Conservation (phyloP, 1,140 invertebrate species). For the Danaus plexippus region DNA sequence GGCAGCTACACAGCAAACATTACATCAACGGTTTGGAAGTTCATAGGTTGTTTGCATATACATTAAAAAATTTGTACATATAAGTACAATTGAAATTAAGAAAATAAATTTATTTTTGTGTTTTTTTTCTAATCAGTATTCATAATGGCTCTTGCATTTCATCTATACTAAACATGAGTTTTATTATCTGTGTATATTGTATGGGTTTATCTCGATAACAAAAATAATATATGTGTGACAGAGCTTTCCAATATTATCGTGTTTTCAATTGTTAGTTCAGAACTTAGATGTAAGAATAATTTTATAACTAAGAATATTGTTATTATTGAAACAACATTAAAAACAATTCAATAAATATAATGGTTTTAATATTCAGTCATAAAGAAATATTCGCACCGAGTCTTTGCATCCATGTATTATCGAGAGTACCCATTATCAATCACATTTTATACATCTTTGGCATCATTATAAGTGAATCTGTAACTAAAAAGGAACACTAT, state of each 20-base stretch:
- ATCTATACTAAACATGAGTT: constrained; percentile 1
- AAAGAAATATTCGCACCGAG: too few species aligned
- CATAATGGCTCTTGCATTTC: neutral
- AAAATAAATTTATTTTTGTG: constrained; percentile 7
- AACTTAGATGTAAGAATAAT: too few species aligned
- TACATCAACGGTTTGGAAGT: constrained; percentile 60
- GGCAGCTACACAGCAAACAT: constrained; percentile 46
- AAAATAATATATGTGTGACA: too few species aligned
- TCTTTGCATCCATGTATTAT: too few species aligned
- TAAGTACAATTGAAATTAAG: constrained; percentile 8
- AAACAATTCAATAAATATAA: too few species aligned
- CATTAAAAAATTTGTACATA: constrained; percentile 1
- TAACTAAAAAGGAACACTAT: constrained; percentile 52
- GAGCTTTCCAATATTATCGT: too few species aligned
- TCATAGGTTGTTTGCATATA: constrained; percentile 13
- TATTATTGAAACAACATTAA: too few species aligned
- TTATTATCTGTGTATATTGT: neutral
- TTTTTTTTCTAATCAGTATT: neutral
- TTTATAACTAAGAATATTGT: too few species aligned
- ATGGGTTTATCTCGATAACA: too few species aligned
- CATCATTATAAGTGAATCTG: constrained; percentile 63
- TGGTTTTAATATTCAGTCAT: too few species aligned
- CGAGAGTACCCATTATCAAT: neutral
- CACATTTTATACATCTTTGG: constrained; percentile 56
- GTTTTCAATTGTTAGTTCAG: too few species aligned